phyloP scores from a whole-genome alignment of 2,888 invertebrate genomes.

The Anoplius nigerrimus region DNA sequence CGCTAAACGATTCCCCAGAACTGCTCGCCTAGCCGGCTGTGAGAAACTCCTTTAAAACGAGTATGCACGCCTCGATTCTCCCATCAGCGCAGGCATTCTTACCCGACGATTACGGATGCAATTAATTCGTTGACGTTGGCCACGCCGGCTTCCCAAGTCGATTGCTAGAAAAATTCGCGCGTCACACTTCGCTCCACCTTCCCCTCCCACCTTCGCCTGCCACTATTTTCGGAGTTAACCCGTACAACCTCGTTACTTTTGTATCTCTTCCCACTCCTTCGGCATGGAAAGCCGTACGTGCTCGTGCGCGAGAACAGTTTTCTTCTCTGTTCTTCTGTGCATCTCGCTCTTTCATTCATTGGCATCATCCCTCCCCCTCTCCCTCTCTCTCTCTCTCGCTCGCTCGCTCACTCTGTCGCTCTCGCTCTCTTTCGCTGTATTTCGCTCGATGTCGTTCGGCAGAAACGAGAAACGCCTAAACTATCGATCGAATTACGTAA shows the following conservation, averaged over 20 bases:
- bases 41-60: too few relatives aligned
- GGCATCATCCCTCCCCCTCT: not conserved
- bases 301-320: too few relatives aligned
- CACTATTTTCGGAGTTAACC: constrained; percentile 27
- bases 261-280: constrained; percentile 2
- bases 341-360: too few relatives aligned
- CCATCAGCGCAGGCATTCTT: not conserved
- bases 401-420: constrained; percentile 8
- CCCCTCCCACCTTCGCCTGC: not conserved
- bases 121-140: too few relatives aligned
- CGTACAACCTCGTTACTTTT: constrained; percentile 1
- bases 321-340: constrained; percentile 10
- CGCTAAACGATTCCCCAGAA: too few relatives aligned
- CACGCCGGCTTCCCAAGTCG: too few relatives aligned
- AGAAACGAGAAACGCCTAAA: constrained; percentile 57
- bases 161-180: too few relatives aligned
- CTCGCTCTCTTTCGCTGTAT: constrained; percentile 12
- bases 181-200: not conserved
- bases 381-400: constrained; percentile 12
- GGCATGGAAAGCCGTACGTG: not conserved
- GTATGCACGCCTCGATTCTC: too few relatives aligned
- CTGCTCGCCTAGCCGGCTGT: too few relatives aligned
- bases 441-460: constrained; percentile 29
- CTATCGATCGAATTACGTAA: constrained; percentile 62
- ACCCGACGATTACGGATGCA: too few relatives aligned